Evolutionary conservation across 2,113 vertebrate genomes (phyloP).

Genomic region (Phalacrocorax carbo): DNA sequence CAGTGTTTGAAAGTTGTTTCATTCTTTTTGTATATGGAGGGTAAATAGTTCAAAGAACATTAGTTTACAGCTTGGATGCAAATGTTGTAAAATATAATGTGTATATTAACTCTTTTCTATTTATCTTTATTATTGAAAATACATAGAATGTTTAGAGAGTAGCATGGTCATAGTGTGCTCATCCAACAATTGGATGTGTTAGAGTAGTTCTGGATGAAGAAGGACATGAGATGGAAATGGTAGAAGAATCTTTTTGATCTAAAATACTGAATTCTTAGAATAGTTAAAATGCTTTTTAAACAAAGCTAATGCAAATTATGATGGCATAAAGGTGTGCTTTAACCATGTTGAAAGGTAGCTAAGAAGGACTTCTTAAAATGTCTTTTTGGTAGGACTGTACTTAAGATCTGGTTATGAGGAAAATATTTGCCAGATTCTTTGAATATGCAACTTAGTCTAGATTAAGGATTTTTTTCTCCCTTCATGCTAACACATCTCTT

Average conservation of each 20-base stretch:
- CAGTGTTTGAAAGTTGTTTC: conserved; percentile 64
- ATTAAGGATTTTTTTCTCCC: conserved; percentile 74
- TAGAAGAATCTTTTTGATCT: conserved; percentile 58
- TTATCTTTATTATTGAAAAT: conserved; percentile 79
- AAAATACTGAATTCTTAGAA: conserved; percentile 57
- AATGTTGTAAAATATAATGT: conserved; percentile 79
- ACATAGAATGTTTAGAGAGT: conserved; percentile 60
- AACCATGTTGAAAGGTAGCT: conserved; percentile 23
- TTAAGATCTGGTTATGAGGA: conserved; percentile 69
- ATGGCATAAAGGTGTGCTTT: conserved; percentile 61
- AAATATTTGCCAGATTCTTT: conserved; percentile 74
- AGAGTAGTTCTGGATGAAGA: conserved; percentile 70
- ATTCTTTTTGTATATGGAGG: conserved; percentile 76
- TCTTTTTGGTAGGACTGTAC: conserved; percentile 74
- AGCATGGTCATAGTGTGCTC: conserved; percentile 66
- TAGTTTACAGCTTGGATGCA: conserved; percentile 82
- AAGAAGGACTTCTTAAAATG: conserved; percentile 28
- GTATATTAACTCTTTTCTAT: conserved; percentile 82
- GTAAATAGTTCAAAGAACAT: conserved; percentile 78
- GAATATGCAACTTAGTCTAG: conserved; percentile 81
- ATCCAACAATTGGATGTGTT: conserved; percentile 65
- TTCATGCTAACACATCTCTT: conserved; percentile 70
- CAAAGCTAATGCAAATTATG: conserved; percentile 62
- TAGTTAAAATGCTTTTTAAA: conserved; percentile 57
- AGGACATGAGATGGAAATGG: conserved; percentile 46